A percentile compares a stretch with the other conserved stretches of the same genome.
These are phyloP conservation scores for Microtus richardsoni DNA, from an alignment of 2,113 vertebrate genomes.

Conservation along the genomic window DNA sequence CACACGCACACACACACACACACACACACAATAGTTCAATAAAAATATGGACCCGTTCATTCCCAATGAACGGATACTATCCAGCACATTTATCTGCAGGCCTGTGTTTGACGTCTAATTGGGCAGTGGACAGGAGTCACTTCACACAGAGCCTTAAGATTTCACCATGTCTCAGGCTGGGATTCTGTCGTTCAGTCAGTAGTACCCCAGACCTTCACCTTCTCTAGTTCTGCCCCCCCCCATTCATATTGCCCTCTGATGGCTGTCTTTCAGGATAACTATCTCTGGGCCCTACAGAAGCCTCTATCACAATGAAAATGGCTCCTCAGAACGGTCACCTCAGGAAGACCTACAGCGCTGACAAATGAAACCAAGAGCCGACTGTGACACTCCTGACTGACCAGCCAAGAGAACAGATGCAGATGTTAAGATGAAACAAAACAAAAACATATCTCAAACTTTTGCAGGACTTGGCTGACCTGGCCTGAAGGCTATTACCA, in stretches of 20 bases:
- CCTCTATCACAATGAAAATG: background rate
- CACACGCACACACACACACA: background rate
- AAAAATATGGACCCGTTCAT: background rate
- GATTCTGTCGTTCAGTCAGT: background rate
- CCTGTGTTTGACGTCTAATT: background rate
- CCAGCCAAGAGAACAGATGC: background rate
- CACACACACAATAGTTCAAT: background rate
- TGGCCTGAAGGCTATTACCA: background rate
- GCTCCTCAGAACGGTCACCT: background rate
- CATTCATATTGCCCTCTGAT: background rate
- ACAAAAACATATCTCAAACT: background rate
- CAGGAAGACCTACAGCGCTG: background rate
- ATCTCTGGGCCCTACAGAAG: background rate
- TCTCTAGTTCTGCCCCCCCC: background rate
- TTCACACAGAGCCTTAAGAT: background rate
- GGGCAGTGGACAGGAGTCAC: background rate
- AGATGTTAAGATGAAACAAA: constrained; percentile 40
- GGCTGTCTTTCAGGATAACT: background rate
- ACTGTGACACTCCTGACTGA: background rate
- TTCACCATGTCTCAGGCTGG: background rate
- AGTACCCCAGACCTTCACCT: background rate
- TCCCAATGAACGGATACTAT: background rate
- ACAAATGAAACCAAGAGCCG: constrained; percentile 38
- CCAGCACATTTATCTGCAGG: background rate
- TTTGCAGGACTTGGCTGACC: background rate